A percentile compares a stretch with the other conserved stretches of the same genome.
phyloP scores from a whole-genome alignment of 2,113 vertebrate genomes.

The Hymenochirus boettgeri region DNA sequence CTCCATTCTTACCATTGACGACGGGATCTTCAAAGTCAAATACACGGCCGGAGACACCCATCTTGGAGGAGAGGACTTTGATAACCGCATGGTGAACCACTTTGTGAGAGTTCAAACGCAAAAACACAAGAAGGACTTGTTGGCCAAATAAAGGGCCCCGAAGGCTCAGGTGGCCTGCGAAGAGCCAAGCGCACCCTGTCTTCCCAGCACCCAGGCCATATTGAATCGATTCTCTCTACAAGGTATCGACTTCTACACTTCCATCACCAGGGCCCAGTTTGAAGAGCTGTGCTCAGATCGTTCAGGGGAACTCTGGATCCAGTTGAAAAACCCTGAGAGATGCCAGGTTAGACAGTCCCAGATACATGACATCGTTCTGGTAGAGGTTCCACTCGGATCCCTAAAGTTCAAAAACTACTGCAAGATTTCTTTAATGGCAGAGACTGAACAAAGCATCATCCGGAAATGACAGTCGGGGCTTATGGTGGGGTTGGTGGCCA shows the following conservation, averaged over 20 bases:
- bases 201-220: conserved; percentile 43
- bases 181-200: conserved; percentile 44
- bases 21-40: conserved; percentile 43
- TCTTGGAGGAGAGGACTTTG: no score
- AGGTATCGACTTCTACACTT: conserved; percentile 40
- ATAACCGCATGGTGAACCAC: no score
- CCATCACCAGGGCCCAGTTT: conserved; percentile 42
- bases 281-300: conserved; percentile 40
- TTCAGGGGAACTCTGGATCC: conserved; percentile 42
- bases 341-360: conserved; percentile 51
- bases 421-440: conserved; percentile 69
- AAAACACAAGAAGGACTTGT: conserved; percentile 72
- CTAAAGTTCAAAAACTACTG: conserved; percentile 67
- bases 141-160: conserved; percentile 66
- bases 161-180: conserved; percentile 38
- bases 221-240: conserved; percentile 44
- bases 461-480: conserved; percentile 71
- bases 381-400: conserved; percentile 66
- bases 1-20: conserved; percentile 42
- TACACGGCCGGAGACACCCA: conserved; percentile 41
- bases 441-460: conserved; percentile 63
- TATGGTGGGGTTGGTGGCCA: conserved; percentile 71
- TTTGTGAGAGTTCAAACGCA: conserved; percentile 72
- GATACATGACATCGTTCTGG: conserved; percentile 55
- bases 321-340: conserved; percentile 36